Evolutionary conservation across 1,140 invertebrate genomes (phyloP).

Genomic region (Trypoxylus dichotomus): DNA sequence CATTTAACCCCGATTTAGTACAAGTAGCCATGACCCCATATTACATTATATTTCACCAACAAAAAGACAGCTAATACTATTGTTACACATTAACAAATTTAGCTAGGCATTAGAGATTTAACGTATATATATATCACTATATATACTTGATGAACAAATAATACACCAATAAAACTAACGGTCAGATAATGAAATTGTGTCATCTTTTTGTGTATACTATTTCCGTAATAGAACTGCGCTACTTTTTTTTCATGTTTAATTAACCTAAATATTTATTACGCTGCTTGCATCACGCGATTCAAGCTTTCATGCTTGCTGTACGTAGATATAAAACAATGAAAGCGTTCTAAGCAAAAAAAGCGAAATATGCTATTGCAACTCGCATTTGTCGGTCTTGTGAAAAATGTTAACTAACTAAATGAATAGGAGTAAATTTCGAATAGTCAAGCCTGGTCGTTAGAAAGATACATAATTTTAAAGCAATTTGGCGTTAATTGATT

Average conservation of each 20-base stretch:
- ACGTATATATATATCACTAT: not conserved
- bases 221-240: not conserved
- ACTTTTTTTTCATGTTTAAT: not conserved
- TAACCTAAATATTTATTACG: conserved; percentile 3
- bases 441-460: not conserved
- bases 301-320: not conserved
- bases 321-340: not conserved
- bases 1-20: too few species aligned
- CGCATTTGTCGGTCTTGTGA: too few species aligned
- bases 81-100: too few species aligned
- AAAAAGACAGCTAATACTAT: too few species aligned
- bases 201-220: conserved; percentile 2
- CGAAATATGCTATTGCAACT: not conserved
- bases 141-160: not conserved
- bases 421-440: not conserved
- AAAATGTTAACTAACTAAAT: too few species aligned
- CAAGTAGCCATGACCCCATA: too few species aligned
- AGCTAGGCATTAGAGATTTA: too few species aligned
- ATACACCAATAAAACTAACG: not conserved
- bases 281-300: not conserved
- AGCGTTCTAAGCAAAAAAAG: not conserved
- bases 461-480: not conserved
- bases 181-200: not conserved
- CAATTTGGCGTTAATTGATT: not conserved
- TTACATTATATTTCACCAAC: too few species aligned